Evolutionary conservation across 2,113 vertebrate genomes (phyloP).

Genomic region (Echinops telfairi): DNA sequence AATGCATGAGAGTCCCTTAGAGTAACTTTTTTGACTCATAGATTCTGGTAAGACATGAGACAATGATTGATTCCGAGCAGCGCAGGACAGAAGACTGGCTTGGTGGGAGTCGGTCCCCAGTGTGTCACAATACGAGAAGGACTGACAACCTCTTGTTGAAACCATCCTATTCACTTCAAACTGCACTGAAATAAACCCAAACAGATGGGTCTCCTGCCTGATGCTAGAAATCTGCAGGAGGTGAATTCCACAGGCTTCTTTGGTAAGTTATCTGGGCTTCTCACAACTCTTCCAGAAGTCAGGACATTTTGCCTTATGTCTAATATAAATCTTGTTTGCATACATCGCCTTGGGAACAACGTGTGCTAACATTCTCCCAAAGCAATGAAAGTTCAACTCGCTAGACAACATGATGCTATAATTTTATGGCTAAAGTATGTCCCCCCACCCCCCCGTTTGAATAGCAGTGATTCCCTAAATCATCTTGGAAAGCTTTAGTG

Average conservation of each 20-base stretch:
- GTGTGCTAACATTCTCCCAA: constrained; percentile 56
- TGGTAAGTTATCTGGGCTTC: constrained; percentile 74
- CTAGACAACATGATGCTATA: constrained; percentile 44
- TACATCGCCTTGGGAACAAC: constrained; percentile 64
- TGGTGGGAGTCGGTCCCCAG: neutral
- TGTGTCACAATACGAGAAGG: constrained; percentile 27
- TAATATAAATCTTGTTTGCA: constrained; percentile 75
- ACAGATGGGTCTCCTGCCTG: constrained; percentile 66
- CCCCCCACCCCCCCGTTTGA: neutral
- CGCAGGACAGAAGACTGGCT: neutral
- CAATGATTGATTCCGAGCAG: neutral
- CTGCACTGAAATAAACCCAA: constrained; percentile 57
- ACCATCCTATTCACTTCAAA: constrained; percentile 55
- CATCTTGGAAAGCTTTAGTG: constrained; percentile 58
- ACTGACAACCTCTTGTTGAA: constrained; percentile 32
- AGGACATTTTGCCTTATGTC: constrained; percentile 71
- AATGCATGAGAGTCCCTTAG: neutral
- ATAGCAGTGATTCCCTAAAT: constrained; percentile 36
- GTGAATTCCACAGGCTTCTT: constrained; percentile 78
- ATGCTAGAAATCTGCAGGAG: constrained; percentile 71
- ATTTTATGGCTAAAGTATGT: constrained; percentile 60
- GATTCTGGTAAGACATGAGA: neutral
- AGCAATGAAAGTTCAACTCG: constrained; percentile 50
- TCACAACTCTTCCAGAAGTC: constrained; percentile 68
- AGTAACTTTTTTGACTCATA: neutral